phyloP scores from a whole-genome alignment of 2,888 invertebrate species.

The Megaustenia siamemsis region DNA sequence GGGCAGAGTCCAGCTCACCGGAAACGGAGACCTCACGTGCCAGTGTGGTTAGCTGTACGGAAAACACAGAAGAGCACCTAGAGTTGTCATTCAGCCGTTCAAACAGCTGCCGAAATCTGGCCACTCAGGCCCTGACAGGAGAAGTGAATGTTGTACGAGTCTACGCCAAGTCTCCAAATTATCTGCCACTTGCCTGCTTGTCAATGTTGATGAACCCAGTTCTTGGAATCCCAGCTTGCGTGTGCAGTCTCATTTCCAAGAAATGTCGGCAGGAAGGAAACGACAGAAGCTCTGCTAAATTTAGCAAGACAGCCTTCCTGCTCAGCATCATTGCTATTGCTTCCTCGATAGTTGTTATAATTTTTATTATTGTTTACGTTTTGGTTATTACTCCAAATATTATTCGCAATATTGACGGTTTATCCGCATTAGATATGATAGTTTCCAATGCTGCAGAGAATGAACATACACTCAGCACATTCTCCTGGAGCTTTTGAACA shows the following conservation, averaged over 20 bases:
- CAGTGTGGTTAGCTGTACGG: slow-evolving; percentile 20
- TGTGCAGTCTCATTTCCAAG: slow-evolving; percentile 57
- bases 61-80: slow-evolving; percentile 4
- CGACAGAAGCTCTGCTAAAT: slow-evolving; percentile 32
- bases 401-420: slow-evolving; percentile 49
- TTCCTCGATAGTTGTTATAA: slow-evolving; percentile 54
- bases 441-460: neutral
- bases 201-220: slow-evolving; percentile 56
- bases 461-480: neutral
- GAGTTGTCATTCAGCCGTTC: slow-evolving; percentile 14
- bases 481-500: neutral
- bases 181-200: slow-evolving; percentile 58
- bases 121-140: slow-evolving; percentile 58
- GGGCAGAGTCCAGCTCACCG: slow-evolving; percentile 39
- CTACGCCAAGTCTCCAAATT: slow-evolving; percentile 58
- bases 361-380: slow-evolving; percentile 59
- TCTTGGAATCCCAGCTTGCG: slow-evolving; percentile 56
- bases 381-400: slow-evolving; percentile 60
- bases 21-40: slow-evolving; percentile 39
- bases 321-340: slow-evolving; percentile 58
- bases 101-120: slow-evolving; percentile 47
- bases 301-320: slow-evolving; percentile 55
- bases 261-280: slow-evolving; percentile 48
- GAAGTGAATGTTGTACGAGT: slow-evolving; percentile 55
- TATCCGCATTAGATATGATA: slow-evolving; percentile 4